A percentile compares a stretch with the other conserved stretches of the same genome.
Conservation (phyloP, 2,113 vertebrate species). For the Antigone vipio region DNA sequence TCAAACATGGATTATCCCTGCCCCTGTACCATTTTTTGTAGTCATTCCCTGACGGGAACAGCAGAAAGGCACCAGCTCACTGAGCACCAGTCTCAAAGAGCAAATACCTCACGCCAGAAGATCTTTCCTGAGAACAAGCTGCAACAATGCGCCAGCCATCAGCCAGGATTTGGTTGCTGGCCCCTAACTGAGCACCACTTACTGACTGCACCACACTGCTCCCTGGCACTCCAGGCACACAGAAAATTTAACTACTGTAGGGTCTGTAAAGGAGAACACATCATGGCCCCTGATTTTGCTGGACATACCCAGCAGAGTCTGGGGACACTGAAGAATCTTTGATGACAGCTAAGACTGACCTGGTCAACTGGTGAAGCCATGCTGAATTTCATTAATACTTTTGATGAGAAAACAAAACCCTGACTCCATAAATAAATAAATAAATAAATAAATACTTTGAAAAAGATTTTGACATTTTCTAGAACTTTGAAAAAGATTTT, state of each 20-base stretch:
- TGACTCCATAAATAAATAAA: neutral
- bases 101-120: neutral
- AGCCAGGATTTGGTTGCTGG: neutral
- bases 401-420: neutral
- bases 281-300: neutral
- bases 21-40: neutral
- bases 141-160: neutral
- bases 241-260: neutral
- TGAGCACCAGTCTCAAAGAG: neutral
- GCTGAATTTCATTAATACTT: neutral
- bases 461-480: neutral
- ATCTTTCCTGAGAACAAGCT: neutral
- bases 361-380: neutral
- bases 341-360: neutral
- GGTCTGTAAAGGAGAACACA: neutral
- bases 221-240: neutral
- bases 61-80: neutral
- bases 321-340: neutral
- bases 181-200: neutral
- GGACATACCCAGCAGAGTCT: neutral
- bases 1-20: neutral
- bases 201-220: rapidly evolving
- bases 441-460: neutral
- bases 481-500: neutral
- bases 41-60: neutral